Evolutionary conservation across 1,140 invertebrate genomes (phyloP), one percentile per base, ranked within the genome.

Genomic region (Cecropterus lyciades): DNA sequence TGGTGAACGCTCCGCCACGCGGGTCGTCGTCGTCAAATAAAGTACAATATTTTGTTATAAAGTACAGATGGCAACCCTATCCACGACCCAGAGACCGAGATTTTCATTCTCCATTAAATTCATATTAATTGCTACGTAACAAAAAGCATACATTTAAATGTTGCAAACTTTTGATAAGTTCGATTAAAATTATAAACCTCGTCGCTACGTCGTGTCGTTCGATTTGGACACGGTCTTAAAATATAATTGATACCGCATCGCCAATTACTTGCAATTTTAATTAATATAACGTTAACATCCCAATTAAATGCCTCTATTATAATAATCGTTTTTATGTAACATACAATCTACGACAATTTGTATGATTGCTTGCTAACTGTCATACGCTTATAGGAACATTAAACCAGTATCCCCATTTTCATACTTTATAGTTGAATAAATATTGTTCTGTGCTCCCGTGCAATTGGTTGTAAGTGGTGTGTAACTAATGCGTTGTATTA

Each of bases 201-300:
- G 70, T 77, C 73, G 69, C 70, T 67, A 71, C 70, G 63, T 75
- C 74, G 76, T 81, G 70, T 69, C 57, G 40, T 62, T 67, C 56
- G 73, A 73, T 78, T 72, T 65, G 67, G 72, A 70, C 65, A 43
- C 66, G 59, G 57, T 72, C 42, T 55, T 65, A 67, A 66, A 45
- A 33, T 49, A 60, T 3, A 60, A 49, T 70, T 69, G 65, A 59
- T 69, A 73, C 73, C 76, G 76, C 70, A 68, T 68, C 73, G 76
- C 73, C 68, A 73, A 75, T 75, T 55, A 75, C 69, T 74, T 68
- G 51, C 59, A 69, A 65, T 51, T 62, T 62, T 42, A 7, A 62
- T 40, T 30, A 62, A 62, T 51, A 14, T 17, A 37, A 64, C 46
- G 24, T 62, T 55, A 53, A 60, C 37, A 30, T 43, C 48, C 46